Evolutionary conservation across 2,888 invertebrate species (phyloP).

Genomic region (Acanthosoma haemorrhoidale): DNA sequence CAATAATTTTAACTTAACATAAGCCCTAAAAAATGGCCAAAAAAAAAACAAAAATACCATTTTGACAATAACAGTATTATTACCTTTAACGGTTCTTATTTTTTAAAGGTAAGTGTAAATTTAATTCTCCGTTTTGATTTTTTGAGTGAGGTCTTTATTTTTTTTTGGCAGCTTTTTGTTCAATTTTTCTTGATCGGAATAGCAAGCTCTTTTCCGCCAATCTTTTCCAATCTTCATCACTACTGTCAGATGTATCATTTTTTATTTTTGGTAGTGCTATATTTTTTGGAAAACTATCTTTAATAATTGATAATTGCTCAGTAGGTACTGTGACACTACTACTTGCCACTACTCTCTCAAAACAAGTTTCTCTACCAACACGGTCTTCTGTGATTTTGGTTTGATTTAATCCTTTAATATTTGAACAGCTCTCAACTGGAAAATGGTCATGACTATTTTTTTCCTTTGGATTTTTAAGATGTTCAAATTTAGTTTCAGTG

Average conservation of each 20-base stretch:
- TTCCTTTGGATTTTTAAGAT: neutral
- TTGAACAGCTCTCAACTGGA: neutral
- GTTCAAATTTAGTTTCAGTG: neutral
- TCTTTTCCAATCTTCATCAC: neutral
- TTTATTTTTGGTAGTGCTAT: neutral
- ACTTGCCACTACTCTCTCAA: neutral
- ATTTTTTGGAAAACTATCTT: neutral
- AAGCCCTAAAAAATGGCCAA: too few relatives aligned
- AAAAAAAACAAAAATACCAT: too few relatives aligned
- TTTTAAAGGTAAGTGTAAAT: too few relatives aligned
- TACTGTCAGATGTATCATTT: neutral
- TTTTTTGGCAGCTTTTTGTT: neutral
- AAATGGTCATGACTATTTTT: neutral
- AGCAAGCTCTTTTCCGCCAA: neutral
- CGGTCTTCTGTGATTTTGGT: neutral
- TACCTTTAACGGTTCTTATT: too few relatives aligned
- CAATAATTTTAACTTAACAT: too few relatives aligned
- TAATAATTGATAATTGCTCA: neutral
- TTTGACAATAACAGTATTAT: too few relatives aligned
- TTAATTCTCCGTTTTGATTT: too few relatives aligned
- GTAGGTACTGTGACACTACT: neutral
- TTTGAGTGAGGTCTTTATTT: too few relatives aligned
- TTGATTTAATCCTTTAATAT: neutral
- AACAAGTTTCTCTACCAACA: neutral
- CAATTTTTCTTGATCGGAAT: neutral